Percentiles rank a stretch among this genome's conserved stretches.
These are phyloP conservation scores for Nephrotoma guestfalica DNA, from an alignment of 2,888 invertebrate species.

Conservation along the genomic window DNA sequence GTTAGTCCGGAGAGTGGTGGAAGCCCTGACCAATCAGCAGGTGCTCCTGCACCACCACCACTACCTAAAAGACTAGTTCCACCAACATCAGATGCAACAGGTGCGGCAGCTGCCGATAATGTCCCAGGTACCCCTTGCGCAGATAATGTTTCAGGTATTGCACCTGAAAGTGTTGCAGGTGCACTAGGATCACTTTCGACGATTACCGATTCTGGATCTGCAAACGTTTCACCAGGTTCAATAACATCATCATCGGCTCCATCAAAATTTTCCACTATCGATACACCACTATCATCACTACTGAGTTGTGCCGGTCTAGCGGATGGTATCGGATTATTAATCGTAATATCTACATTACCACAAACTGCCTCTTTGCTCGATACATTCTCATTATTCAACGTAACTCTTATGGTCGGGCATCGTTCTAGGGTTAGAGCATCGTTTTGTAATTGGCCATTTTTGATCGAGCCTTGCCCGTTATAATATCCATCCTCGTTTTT, in stretches of 20 bases:
- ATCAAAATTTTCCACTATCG: background rate
- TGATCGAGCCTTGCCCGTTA: background rate
- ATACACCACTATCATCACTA: background rate
- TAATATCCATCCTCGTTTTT: background rate
- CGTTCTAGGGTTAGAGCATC: background rate
- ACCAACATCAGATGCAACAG: background rate
- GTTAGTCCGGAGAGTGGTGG: background rate
- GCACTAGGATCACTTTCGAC: background rate
- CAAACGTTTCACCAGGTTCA: background rate
- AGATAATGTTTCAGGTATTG: background rate
- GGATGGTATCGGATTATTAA: background rate
- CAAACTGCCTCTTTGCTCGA: background rate
- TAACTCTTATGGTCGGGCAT: slow-evolving; percentile 10
- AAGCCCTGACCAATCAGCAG: background rate
- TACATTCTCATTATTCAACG: slow-evolving; percentile 9
- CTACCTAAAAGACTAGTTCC: background rate
- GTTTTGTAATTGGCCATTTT: background rate
- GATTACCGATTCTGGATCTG: background rate
- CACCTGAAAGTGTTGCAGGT: background rate
- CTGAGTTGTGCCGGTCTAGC: background rate
- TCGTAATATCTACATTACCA: background rate
- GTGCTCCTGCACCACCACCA: background rate
- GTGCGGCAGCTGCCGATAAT: background rate
- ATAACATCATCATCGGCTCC: background rate
- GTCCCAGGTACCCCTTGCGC: background rate